Evolutionary conservation across 2,888 invertebrate species (phyloP).

Genomic region (Heteropelma amictum): DNA sequence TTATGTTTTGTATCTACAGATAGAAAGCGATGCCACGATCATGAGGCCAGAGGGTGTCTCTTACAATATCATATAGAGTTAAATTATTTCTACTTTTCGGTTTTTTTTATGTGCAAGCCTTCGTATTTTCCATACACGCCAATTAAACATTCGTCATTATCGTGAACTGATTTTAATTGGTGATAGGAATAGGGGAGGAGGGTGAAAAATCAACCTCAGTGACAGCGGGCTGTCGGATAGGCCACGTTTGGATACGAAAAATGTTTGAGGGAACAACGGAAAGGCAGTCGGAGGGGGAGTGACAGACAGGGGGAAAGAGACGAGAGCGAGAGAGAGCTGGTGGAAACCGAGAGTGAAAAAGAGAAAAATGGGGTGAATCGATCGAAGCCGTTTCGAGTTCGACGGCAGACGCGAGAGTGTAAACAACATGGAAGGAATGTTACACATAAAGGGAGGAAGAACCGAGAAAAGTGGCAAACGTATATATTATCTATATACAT

Average conservation of each 20-base stretch:
- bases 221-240: too few relatives aligned
- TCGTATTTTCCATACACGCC: background rate
- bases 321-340: background rate
- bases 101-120: background rate
- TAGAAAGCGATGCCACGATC: too few relatives aligned
- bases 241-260: too few relatives aligned
- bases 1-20: too few relatives aligned
- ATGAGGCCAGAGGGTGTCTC: too few relatives aligned
- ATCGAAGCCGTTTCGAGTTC: constrained; percentile 47
- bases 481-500: background rate
- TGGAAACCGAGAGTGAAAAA: background rate
- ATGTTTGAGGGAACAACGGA: background rate
- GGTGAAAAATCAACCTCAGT: background rate
- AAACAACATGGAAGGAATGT: constrained; percentile 34
- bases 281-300: background rate
- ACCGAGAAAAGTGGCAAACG: constrained; percentile 16
- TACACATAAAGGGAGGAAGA: background rate
- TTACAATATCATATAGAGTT: too few relatives aligned
- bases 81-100: background rate
- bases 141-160: constrained; percentile 29
- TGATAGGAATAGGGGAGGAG: background rate
- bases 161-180: background rate
- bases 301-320: background rate
- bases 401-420: constrained; percentile 46
- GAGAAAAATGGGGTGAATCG: constrained; percentile 42